phyloP scores from a whole-genome alignment of 2,888 invertebrate species.

The Mechanitis mazaeus region DNA sequence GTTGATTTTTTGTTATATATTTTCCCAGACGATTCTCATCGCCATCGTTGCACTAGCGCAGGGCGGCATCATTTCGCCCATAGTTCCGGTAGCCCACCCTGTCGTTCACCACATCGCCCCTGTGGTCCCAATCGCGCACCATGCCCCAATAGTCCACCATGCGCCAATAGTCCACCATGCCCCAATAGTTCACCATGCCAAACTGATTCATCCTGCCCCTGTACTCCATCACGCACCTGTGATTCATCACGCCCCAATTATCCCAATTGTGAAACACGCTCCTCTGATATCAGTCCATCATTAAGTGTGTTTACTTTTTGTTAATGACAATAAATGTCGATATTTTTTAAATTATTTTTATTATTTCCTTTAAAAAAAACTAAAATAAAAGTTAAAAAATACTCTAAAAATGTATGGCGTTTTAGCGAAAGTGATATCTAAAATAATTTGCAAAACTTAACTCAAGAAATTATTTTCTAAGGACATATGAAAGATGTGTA shows the following conservation, averaged over 20 bases:
- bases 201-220: constrained; percentile 43
- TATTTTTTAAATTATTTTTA: constrained; percentile 7
- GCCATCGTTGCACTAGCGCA: constrained; percentile 60
- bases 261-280: constrained; percentile 49
- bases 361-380: not conserved
- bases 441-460: no score
- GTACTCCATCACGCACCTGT: constrained; percentile 47
- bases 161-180: constrained; percentile 41
- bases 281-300: constrained; percentile 57
- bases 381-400: not conserved
- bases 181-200: constrained; percentile 42
- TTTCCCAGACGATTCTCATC: constrained; percentile 60
- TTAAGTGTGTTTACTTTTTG: constrained; percentile 14
- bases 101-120: constrained; percentile 44
- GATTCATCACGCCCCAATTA: constrained; percentile 50
- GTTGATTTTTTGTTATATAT: not conserved
- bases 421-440: no score
- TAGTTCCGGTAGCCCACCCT: constrained; percentile 53
- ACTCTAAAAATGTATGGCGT: no score
- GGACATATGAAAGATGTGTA: not conserved
- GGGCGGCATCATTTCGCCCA: constrained; percentile 57
- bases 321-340: constrained; percentile 14
- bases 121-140: constrained; percentile 42
- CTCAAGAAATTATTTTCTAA: not conserved
- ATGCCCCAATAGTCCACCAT: constrained; percentile 46